These are phyloP conservation scores for Apus apus DNA, from an alignment of 2,113 vertebrate genomes.

Conservation along the genomic window DNA sequence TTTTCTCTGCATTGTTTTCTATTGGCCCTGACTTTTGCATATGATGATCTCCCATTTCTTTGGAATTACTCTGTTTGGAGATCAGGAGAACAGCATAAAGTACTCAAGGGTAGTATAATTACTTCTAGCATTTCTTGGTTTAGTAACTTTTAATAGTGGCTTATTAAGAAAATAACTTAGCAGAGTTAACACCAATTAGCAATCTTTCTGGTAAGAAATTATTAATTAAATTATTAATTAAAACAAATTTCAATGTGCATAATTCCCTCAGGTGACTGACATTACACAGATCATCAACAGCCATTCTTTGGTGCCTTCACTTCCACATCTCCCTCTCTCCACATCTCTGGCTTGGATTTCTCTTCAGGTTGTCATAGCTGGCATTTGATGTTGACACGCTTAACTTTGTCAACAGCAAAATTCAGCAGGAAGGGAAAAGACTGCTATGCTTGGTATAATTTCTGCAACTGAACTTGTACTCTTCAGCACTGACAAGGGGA, in stretches of 20 bases:
- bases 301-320: not conserved
- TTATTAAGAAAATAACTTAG: conserved; percentile 34
- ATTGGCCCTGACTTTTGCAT: not conserved
- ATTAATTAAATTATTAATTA: too few species aligned
- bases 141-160: conserved; percentile 8
- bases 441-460: not conserved
- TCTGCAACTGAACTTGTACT: not conserved
- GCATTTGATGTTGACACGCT: not conserved
- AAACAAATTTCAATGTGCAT: not conserved
- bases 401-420: not conserved
- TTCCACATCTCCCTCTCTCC: not conserved
- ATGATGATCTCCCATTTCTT: not conserved
- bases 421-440: not conserved
- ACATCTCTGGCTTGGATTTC: not conserved
- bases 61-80: not conserved
- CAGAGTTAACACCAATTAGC: not conserved
- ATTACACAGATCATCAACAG: not conserved
- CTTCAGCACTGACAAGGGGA: not conserved
- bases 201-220: not conserved
- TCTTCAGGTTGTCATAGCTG: not conserved
- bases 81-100: not conserved
- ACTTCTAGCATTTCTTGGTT: not conserved
- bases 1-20: not conserved
- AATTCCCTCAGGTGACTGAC: not conserved
- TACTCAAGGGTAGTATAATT: not conserved